Evolutionary conservation across 2,797 vertebrate species (phyloP).

Genomic region (Ceryle rudis): DNA sequence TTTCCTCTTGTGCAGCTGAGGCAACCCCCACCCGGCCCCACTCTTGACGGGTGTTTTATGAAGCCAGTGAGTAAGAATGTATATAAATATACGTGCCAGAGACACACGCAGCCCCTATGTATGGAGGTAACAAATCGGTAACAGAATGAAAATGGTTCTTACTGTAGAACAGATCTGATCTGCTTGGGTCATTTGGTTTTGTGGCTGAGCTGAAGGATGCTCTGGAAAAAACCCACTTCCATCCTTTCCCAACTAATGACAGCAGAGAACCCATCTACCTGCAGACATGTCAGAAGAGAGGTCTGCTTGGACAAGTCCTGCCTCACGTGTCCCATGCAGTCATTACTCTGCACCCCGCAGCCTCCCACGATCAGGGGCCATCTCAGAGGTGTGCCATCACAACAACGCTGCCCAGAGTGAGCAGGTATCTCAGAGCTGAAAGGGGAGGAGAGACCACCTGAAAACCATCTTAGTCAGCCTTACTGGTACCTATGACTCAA

Average conservation of each 20-base stretch:
- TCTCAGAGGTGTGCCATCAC: not conserved
- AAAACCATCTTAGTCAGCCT: not conserved
- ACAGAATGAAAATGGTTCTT: not conserved
- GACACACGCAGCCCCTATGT: conserved; percentile 26
- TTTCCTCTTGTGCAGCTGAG: conserved; percentile 74
- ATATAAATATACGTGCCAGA: conserved; percentile 62
- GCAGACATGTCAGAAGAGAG: not conserved
- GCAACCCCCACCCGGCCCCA: conserved; percentile 48
- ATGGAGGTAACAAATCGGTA: conserved; percentile 68
- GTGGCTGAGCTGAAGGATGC: not conserved
- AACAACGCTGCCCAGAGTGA: fast-evolving
- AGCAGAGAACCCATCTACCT: not conserved
- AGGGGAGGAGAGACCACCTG: not conserved
- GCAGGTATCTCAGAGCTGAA: not conserved
- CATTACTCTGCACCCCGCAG: not conserved
- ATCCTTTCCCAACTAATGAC: not conserved
- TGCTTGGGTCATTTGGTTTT: too few relatives aligned
- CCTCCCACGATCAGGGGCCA: fast-evolving
- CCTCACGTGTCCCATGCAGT: fast-evolving
- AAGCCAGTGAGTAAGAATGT: conserved; percentile 62
- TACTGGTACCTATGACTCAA: not conserved
- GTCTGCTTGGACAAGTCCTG: not conserved
- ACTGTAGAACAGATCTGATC: too few relatives aligned
- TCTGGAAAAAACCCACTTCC: not conserved
- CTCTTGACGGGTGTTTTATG: conserved; percentile 73